phyloP scores from a whole-genome alignment of 2,113 vertebrate genomes.

The Cervus canadensis region DNA sequence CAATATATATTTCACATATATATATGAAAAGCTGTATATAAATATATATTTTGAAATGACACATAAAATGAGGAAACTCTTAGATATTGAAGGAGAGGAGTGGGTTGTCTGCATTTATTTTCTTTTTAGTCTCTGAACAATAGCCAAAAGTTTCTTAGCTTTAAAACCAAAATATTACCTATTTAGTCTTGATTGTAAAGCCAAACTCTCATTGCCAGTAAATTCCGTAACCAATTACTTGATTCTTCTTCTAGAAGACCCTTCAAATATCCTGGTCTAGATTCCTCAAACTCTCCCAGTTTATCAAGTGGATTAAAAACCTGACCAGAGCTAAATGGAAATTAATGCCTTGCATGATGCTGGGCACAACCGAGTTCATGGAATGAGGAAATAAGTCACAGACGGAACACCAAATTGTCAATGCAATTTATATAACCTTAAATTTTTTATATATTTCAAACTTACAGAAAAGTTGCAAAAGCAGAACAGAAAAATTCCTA shows the following conservation, averaged over 20 bases:
- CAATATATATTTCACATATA: background rate
- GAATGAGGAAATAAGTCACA: background rate
- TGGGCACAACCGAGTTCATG: background rate
- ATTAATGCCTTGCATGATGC: background rate
- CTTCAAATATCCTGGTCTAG: background rate
- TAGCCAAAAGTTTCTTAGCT: background rate
- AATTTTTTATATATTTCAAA: slow-evolving; percentile 19
- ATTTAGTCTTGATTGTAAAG: background rate
- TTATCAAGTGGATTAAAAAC: background rate
- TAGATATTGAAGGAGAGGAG: background rate
- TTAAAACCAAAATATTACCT: background rate
- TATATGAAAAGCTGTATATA: background rate
- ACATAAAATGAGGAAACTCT: background rate
- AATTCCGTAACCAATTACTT: background rate
- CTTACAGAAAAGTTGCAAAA: background rate
- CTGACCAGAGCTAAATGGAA: background rate
- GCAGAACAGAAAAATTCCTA: background rate
- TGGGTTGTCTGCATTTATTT: background rate
- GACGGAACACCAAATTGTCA: background rate
- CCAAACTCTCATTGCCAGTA: background rate
- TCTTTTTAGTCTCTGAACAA: background rate
- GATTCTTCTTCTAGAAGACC: background rate
- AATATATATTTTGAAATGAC: background rate
- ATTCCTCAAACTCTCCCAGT: background rate
- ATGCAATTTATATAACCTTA: background rate